A percentile compares a stretch with the other conserved stretches of the same genome.
Evolutionary conservation across 2,797 vertebrate species (phyloP).

Genomic region (Pterois miles): DNA sequence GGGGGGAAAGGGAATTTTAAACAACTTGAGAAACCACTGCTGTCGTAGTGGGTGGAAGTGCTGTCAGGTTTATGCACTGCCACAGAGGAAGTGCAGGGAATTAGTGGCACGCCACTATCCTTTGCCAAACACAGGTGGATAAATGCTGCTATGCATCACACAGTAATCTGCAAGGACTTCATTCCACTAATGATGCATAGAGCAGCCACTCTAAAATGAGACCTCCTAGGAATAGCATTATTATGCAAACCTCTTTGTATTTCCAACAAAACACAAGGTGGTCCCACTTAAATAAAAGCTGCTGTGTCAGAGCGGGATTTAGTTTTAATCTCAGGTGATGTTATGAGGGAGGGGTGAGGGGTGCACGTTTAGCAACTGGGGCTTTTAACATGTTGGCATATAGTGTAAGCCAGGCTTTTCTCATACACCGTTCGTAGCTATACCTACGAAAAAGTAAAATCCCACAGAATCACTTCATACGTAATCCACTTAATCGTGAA

Average conservation of each 20-base stretch:
- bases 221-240: slow-evolving; percentile 62
- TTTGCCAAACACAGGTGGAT: slow-evolving; percentile 52
- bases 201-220: slow-evolving; percentile 40
- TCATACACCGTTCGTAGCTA: too few species aligned
- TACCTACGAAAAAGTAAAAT: too few species aligned
- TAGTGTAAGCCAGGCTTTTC: background rate
- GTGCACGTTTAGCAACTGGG: slow-evolving; percentile 22
- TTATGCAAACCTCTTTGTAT: slow-evolving; percentile 63
- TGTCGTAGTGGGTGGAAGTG: slow-evolving; percentile 19
- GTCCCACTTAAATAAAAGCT: slow-evolving; percentile 67
- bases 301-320: slow-evolving; percentile 32
- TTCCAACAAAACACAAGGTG: slow-evolving; percentile 68
- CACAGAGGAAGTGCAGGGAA: slow-evolving; percentile 42
- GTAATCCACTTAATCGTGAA: too few species aligned
- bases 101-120: slow-evolving; percentile 12
- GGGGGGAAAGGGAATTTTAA: slow-evolving; percentile 26
- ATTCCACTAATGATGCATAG: slow-evolving; percentile 65
- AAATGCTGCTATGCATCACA: slow-evolving; percentile 42
- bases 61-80: slow-evolving; percentile 26
- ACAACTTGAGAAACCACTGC: slow-evolving; percentile 24
- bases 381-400: slow-evolving; percentile 2
- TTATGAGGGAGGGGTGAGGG: background rate
- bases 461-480: too few species aligned
- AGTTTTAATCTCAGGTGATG: slow-evolving; percentile 35
- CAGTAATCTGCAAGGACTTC: slow-evolving; percentile 58